Evolutionary conservation across 1,140 invertebrate species (phyloP).

Genomic region (Lepidurus couesii): DNA sequence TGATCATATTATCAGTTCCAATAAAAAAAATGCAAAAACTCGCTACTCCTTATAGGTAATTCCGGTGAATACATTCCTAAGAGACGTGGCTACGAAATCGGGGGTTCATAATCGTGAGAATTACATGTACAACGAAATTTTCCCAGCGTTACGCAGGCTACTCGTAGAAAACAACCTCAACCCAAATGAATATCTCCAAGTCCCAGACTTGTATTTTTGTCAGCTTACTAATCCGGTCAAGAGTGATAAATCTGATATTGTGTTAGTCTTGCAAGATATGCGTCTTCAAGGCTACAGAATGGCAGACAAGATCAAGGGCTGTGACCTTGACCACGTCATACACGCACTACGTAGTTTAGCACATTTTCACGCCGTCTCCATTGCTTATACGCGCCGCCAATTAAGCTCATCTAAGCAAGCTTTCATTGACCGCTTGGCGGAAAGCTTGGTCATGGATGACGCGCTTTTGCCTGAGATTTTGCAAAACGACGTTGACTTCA

Average conservation of each 20-base stretch:
- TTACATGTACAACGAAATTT: background rate
- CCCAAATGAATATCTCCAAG: background rate
- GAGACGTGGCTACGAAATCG: background rate
- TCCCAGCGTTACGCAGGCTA: background rate
- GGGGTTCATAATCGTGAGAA: background rate
- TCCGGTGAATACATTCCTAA: background rate
- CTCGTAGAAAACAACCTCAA: background rate
- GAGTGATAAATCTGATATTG: slow-evolving; percentile 24
- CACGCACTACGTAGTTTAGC: slow-evolving; percentile 26
- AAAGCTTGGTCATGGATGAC: background rate
- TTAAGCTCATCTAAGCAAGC: background rate
- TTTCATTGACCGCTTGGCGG: background rate
- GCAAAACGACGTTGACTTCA: background rate
- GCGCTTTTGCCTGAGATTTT: background rate
- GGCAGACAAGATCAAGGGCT: slow-evolving; percentile 32
- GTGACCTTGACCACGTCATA: slow-evolving; percentile 32
- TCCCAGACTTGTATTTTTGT: background rate
- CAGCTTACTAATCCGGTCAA: background rate
- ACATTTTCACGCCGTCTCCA: slow-evolving; percentile 28
- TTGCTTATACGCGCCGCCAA: background rate
- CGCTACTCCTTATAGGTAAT: background rate
- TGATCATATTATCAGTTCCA: background rate
- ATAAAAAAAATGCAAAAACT: background rate
- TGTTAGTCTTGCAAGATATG: slow-evolving; percentile 32
- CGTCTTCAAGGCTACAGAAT: slow-evolving; percentile 23